A percentile compares a stretch with the other conserved stretches of the same genome.
phyloP scores from a whole-genome alignment of 2,888 invertebrate species.

The Pomacea canaliculata region DNA sequence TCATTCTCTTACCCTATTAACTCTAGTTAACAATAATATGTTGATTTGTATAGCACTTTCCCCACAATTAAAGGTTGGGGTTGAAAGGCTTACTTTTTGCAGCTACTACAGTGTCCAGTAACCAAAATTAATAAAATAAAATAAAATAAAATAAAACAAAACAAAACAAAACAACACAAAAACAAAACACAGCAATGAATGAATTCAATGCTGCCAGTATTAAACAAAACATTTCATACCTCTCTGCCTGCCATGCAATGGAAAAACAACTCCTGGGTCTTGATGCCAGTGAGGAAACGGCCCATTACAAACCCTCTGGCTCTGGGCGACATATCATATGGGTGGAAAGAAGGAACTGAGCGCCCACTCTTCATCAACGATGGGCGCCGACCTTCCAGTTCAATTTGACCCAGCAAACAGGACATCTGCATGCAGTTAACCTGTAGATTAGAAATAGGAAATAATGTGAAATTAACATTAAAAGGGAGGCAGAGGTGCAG shows the following conservation, averaged over 20 bases:
- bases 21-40: no score
- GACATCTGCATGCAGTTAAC: constrained; percentile 98
- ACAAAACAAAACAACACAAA: no score
- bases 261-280: constrained; percentile 98
- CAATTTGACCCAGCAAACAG: constrained; percentile 96
- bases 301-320: constrained; percentile 97
- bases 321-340: constrained; percentile 88
- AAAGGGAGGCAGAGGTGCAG: background rate
- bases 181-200: no score
- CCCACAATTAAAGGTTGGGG: no score
- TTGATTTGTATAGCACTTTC: no score
- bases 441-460: constrained; percentile 47
- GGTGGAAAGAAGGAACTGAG: constrained; percentile 88
- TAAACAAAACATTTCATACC: constrained; percentile 70
- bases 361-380: constrained; percentile 94
- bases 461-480: background rate
- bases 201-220: no score
- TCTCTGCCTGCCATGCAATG: constrained; percentile 99
- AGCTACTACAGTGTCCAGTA: no score
- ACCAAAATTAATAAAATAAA: no score
- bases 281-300: constrained; percentile 97
- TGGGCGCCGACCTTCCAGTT: constrained; percentile 96
- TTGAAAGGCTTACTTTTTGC: no score
- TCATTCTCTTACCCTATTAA: no score
- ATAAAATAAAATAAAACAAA: no score